Evolutionary conservation across 2,797 vertebrate species (phyloP).

Genomic region (Astyanax mexicanus): DNA sequence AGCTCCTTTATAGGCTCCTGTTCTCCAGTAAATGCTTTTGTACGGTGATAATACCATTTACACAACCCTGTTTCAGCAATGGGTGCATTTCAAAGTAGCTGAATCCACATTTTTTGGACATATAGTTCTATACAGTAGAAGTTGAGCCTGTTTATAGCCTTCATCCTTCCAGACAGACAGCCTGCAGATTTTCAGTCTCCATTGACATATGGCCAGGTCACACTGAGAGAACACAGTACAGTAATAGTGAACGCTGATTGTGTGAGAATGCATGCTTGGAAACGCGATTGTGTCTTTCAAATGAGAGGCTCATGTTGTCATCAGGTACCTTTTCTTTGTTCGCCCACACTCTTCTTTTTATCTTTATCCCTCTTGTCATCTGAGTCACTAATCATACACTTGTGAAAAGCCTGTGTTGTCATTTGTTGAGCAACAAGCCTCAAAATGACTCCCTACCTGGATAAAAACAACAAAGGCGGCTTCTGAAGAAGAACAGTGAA

Average conservation of each 20-base stretch:
- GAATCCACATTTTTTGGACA: no score
- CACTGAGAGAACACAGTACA: neutral
- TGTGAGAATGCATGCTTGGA: neutral
- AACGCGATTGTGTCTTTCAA: conserved; percentile 3
- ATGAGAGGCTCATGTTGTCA: conserved; percentile 1
- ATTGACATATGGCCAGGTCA: conserved; percentile 6
- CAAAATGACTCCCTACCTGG: conserved; percentile 18
- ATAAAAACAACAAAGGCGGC: conserved; percentile 10
- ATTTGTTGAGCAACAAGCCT: conserved; percentile 20
- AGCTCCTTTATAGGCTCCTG: no score
- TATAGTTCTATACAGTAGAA: neutral
- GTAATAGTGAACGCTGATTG: neutral
- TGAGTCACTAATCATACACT: neutral
- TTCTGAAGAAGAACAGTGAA: neutral
- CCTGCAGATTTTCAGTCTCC: neutral
- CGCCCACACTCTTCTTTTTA: conserved; percentile 13
- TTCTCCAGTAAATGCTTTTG: no score
- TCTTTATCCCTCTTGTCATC: conserved; percentile 20
- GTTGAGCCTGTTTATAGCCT: no score
- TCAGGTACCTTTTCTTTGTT: conserved; percentile 15
- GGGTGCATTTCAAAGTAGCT: no score
- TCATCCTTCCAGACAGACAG: neutral
- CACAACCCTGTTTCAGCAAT: no score
- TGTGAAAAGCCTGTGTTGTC: neutral
- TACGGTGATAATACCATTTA: no score